Evolutionary conservation across 2,888 invertebrate species (phyloP).

Genomic region (Ferrisia virgata): DNA sequence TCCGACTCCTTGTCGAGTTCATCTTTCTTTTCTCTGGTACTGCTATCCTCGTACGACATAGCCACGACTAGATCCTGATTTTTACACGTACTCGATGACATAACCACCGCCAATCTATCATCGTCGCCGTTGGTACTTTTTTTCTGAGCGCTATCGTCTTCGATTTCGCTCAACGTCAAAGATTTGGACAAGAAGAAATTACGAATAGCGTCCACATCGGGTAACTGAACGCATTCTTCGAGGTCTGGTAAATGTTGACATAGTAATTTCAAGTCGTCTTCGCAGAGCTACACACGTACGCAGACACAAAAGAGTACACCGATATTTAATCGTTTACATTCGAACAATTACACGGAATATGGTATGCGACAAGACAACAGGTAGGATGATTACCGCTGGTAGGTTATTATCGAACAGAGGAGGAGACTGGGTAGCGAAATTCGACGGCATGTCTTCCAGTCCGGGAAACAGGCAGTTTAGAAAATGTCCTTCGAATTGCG

Average conservation of each 20-base stretch:
- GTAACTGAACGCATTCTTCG: constrained; percentile 59
- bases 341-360: too few species aligned
- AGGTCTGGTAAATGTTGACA: constrained; percentile 57
- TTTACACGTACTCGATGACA: not conserved
- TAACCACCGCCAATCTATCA: constrained; percentile 15
- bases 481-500: constrained; percentile 78
- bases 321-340: not conserved
- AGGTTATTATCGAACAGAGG: constrained; percentile 70
- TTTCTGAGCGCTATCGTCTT: not conserved
- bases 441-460: constrained; percentile 74
- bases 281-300: constrained; percentile 53
- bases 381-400: constrained; percentile 59
- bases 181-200: constrained; percentile 37
- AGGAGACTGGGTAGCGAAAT: constrained; percentile 78
- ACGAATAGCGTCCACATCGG: constrained; percentile 36
- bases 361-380: too few species aligned
- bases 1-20: not conserved
- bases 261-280: constrained; percentile 63
- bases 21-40: not conserved
- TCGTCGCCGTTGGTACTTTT: not conserved
- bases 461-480: constrained; percentile 84
- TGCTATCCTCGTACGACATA: constrained; percentile 26
- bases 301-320: not conserved
- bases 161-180: constrained; percentile 34
- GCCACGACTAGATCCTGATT: not conserved